Conservation (phyloP, 1,140 invertebrate genomes). For the Laupala kohalensis region DNA sequence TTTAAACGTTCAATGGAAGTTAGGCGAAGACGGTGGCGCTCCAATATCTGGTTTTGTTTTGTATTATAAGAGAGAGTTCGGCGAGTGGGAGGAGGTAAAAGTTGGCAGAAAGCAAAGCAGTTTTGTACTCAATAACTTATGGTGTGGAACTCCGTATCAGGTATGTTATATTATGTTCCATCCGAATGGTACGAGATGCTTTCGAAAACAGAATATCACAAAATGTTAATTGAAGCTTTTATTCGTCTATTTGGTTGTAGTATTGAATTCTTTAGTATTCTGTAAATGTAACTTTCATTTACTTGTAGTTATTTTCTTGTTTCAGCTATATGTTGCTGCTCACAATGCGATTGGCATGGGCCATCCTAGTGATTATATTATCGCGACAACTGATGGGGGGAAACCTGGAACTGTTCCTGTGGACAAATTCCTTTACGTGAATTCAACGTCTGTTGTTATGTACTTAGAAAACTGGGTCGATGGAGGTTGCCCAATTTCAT, state of each 20-base stretch:
- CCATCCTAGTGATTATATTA: slow-evolving; percentile 22
- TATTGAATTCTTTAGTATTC: too few species aligned
- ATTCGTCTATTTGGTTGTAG: too few species aligned
- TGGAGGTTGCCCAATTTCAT: slow-evolving; percentile 34
- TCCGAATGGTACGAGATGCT: too few species aligned
- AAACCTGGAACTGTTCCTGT: not conserved
- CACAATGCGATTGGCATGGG: slow-evolving; percentile 32
- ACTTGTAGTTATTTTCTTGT: too few species aligned
- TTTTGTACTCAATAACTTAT: slow-evolving; percentile 29
- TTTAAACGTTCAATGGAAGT: slow-evolving; percentile 25
- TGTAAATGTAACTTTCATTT: too few species aligned
- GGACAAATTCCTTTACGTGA: slow-evolving; percentile 24
- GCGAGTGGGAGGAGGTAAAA: slow-evolving; percentile 31
- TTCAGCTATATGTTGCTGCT: slow-evolving; percentile 29
- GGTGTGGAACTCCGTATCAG: slow-evolving; percentile 35
- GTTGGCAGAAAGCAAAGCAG: slow-evolving; percentile 20
- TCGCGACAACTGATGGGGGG: not conserved
- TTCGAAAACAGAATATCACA: too few species aligned
- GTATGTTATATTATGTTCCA: too few species aligned
- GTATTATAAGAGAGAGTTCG: slow-evolving; percentile 32
- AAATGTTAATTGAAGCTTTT: too few species aligned
- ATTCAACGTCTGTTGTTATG: slow-evolving; percentile 34
- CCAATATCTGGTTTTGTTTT: slow-evolving; percentile 29
- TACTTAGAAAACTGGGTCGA: slow-evolving; percentile 34
- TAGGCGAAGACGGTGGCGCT: slow-evolving; percentile 23